These are phyloP conservation scores for Odontothrips loti DNA, from an alignment of 2,888 invertebrate genomes.

Conservation along the genomic window DNA sequence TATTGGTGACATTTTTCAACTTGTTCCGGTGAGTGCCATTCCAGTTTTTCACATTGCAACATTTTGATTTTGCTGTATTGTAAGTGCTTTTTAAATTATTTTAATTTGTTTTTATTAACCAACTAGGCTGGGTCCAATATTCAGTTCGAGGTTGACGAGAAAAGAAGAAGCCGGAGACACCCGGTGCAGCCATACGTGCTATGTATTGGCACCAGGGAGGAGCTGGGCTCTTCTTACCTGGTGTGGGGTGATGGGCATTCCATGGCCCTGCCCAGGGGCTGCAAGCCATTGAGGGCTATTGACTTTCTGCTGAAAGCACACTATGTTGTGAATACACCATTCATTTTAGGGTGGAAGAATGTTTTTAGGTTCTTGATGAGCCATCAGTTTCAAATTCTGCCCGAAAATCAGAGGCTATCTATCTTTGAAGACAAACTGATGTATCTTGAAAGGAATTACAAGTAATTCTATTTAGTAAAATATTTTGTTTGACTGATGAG, in stretches of 20 bases:
- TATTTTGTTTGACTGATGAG: too few relatives aligned
- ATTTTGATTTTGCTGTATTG: not conserved
- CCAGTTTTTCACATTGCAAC: not conserved
- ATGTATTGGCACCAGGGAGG: not conserved
- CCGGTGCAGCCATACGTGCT: not conserved
- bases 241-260: not conserved
- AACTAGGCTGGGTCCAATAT: not conserved
- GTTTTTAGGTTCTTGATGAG: too few relatives aligned
- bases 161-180: not conserved
- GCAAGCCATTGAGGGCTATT: too few relatives aligned
- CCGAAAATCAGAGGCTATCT: too few relatives aligned
- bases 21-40: not conserved
- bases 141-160: not conserved
- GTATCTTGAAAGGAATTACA: too few relatives aligned
- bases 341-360: too few relatives aligned
- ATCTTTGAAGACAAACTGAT: too few relatives aligned
- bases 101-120: not conserved
- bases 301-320: too few relatives aligned
- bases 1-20: not conserved
- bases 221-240: not conserved
- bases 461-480: too few relatives aligned
- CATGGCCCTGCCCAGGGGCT: not conserved
- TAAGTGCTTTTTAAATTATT: not conserved
- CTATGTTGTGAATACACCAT: too few relatives aligned
- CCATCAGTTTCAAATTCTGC: too few relatives aligned